Evolutionary conservation across 37 sponge, comb jelly and placozoan genomes (phyloP).

Genomic region (Crambe crambe): DNA sequence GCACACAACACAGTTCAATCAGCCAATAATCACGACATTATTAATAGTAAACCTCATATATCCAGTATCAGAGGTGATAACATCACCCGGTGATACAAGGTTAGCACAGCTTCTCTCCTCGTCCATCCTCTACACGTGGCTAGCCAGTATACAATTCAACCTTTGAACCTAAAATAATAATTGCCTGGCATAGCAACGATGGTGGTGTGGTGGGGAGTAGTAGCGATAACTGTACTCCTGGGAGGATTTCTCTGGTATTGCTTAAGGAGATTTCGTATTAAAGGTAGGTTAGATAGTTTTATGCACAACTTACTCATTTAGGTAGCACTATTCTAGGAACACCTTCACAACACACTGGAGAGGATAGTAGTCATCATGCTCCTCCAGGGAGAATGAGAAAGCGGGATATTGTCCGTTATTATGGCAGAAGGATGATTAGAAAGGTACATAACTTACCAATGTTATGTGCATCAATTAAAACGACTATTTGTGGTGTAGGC

Average conservation of each 20-base stretch:
- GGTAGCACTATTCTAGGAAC: not conserved
- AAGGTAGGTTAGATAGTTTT: not conserved
- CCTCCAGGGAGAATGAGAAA: conserved; percentile 37
- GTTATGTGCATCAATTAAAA: not conserved
- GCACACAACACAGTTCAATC: not conserved
- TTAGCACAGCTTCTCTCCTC: too few relatives aligned
- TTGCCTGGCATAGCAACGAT: too few relatives aligned
- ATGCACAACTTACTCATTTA: not conserved
- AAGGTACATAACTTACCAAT: conserved; percentile 1
- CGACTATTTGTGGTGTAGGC: not conserved
- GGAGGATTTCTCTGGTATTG: not conserved
- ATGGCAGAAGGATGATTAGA: conserved; percentile 26
- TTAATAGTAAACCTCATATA: conserved; percentile 79
- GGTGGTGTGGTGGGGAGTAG: not conserved
- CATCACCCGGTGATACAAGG: conserved; percentile 90
- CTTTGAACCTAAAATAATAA: too few relatives aligned
- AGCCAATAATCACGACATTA: not conserved
- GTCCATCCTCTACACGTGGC: too few relatives aligned
- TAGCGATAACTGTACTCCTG: not conserved
- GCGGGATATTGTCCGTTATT: conserved; percentile 40
- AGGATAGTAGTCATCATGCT: not conserved
- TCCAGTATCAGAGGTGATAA: conserved; percentile 84
- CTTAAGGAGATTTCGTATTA: not conserved
- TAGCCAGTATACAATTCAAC: too few relatives aligned
- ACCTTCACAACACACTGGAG: not conserved